Evolutionary conservation across 53 echinoderm and acorn worm species (phyloP).

Genomic region (Paelopatides confundens): DNA sequence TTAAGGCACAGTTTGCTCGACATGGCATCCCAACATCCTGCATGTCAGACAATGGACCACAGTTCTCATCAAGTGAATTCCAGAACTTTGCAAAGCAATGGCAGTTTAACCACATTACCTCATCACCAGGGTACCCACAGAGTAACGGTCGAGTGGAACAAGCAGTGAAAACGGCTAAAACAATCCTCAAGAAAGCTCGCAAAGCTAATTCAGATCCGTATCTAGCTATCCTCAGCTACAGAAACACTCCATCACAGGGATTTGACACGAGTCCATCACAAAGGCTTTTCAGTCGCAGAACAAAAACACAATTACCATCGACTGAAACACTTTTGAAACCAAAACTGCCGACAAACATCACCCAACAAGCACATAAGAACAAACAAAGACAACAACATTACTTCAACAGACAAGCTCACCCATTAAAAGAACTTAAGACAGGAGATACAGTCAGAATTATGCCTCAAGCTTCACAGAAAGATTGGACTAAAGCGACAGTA

Average conservation of each 20-base stretch:
- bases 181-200: no score
- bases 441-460: conserved; percentile 59
- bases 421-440: conserved; percentile 38
- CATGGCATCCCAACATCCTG: conserved; percentile 56
- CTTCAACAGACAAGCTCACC: conserved; percentile 53
- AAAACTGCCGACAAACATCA: neutral
- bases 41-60: conserved; percentile 69
- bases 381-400: conserved; percentile 50
- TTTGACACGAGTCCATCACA: neutral
- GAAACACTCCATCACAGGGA: conserved; percentile 62
- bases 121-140: conserved; percentile 63
- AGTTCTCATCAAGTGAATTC: conserved; percentile 56
- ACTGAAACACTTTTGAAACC: no score
- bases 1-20: conserved; percentile 70
- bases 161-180: neutral
- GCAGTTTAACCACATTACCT: conserved; percentile 63
- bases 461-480: conserved; percentile 20
- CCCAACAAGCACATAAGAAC: conserved; percentile 26
- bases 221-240: conserved; percentile 52
- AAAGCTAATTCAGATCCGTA: conserved; percentile 51
- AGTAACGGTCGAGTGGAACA: no score
- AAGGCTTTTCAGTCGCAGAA: no score
- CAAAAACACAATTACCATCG: neutral
- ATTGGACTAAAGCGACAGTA: conserved; percentile 48
- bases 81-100: conserved; percentile 48